phyloP scores from a whole-genome alignment of 2,888 invertebrate genomes.

The Dendrolimus pini region DNA sequence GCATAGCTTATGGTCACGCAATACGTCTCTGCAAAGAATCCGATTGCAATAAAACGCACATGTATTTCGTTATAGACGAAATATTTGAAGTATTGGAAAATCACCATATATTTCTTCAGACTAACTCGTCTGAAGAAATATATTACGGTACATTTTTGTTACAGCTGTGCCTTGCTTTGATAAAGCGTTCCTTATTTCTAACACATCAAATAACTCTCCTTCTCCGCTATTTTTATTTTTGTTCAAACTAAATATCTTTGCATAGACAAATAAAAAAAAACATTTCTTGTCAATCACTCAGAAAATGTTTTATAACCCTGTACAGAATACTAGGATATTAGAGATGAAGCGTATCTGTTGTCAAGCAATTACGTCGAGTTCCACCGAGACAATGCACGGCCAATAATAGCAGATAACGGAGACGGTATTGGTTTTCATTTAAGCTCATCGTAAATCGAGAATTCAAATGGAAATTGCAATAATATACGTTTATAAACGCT shows the following conservation, averaged over 20 bases:
- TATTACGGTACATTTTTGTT: too few species aligned
- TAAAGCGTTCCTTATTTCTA: too few species aligned
- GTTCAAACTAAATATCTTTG: too few species aligned
- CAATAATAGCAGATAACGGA: neutral
- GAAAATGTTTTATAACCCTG: too few species aligned
- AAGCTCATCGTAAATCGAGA: neutral
- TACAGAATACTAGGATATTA: neutral
- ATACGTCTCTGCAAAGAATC: neutral
- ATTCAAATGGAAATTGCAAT: neutral
- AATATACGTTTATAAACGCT: neutral
- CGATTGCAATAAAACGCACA: neutral
- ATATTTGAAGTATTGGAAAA: neutral
- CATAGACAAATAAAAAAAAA: too few species aligned
- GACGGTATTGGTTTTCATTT: neutral
- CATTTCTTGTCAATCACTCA: too few species aligned
- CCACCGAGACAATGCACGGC: neutral
- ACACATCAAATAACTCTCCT: too few species aligned
- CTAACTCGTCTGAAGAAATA: too few species aligned
- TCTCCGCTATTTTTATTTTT: too few species aligned
- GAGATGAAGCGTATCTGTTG: neutral
- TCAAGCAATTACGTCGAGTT: neutral
- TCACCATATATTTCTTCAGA: too few species aligned
- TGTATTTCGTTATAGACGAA: neutral
- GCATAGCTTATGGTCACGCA: too few species aligned
- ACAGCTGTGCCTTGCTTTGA: too few species aligned